These are phyloP conservation scores for Alloscopus bannaensis DNA, from an alignment of 2,888 invertebrate genomes.

Conservation along the genomic window DNA sequence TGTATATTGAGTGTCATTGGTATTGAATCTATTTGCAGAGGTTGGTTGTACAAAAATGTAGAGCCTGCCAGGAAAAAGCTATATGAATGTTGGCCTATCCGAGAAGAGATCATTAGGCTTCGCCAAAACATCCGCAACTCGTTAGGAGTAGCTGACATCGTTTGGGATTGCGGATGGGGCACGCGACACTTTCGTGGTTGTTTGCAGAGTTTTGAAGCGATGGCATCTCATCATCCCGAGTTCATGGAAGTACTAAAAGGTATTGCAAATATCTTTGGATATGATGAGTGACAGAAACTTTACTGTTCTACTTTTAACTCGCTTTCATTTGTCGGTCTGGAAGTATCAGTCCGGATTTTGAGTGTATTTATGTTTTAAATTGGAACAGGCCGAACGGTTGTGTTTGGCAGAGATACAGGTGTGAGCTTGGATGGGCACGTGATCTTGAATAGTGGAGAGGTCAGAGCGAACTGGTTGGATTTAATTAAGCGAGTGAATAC, in stretches of 20 bases:
- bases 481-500: constrained; percentile 86
- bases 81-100: constrained; percentile 81
- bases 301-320: no score
- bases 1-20: constrained; percentile 67
- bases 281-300: no score
- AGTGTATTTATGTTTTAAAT: constrained; percentile 74
- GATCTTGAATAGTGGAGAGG: constrained; percentile 93
- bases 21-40: constrained; percentile 77
- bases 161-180: constrained; percentile 92
- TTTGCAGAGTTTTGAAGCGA: constrained; percentile 86
- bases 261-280: constrained; percentile 55
- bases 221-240: constrained; percentile 85
- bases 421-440: constrained; percentile 93
- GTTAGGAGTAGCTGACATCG: constrained; percentile 80
- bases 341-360: no score
- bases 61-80: constrained; percentile 82
- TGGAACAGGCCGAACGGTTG: constrained; percentile 82
- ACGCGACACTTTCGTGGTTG: constrained; percentile 93
- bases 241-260: constrained; percentile 81
- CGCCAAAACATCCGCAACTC: constrained; percentile 79
- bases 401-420: constrained; percentile 93
- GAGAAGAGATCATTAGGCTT: constrained; percentile 85
- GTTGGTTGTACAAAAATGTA: constrained; percentile 86
- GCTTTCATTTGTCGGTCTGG: no score
- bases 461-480: constrained; percentile 94